A percentile compares a stretch with the other conserved stretches of the same genome.
Evolutionary conservation across 2,113 vertebrate species (phyloP).

Genomic region (Gallinago paraguaiae): DNA sequence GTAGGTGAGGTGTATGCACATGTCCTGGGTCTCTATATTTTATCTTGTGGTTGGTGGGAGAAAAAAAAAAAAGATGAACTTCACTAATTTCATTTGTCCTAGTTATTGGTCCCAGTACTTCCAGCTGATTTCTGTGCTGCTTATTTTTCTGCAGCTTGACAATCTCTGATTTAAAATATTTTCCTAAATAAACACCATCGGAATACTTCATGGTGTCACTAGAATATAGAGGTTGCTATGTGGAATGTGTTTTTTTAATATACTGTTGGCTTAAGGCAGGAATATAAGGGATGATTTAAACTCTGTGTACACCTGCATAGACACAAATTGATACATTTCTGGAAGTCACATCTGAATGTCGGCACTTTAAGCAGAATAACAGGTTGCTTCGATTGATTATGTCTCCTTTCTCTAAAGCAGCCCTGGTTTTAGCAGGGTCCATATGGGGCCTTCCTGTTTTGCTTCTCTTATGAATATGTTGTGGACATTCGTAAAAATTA

Average conservation of each 20-base stretch:
- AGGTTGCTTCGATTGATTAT: accelerated
- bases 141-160: background rate
- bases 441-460: background rate
- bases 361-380: background rate
- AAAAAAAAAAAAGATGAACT: background rate
- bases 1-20: background rate
- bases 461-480: background rate
- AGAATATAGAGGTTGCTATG: background rate
- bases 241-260: background rate
- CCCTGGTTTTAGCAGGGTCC: background rate
- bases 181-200: background rate
- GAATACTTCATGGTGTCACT: background rate
- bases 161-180: background rate
- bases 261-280: background rate
- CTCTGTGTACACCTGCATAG: background rate
- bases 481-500: background rate
- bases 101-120: background rate
- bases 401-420: background rate
- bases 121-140: background rate
- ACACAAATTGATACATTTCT: background rate
- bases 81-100: background rate
- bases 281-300: background rate
- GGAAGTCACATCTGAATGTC: background rate
- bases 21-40: background rate
- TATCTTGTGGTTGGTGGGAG: background rate